Evolutionary conservation across 2,797 vertebrate genomes (phyloP).

Genomic region (Octomys mimax): DNA sequence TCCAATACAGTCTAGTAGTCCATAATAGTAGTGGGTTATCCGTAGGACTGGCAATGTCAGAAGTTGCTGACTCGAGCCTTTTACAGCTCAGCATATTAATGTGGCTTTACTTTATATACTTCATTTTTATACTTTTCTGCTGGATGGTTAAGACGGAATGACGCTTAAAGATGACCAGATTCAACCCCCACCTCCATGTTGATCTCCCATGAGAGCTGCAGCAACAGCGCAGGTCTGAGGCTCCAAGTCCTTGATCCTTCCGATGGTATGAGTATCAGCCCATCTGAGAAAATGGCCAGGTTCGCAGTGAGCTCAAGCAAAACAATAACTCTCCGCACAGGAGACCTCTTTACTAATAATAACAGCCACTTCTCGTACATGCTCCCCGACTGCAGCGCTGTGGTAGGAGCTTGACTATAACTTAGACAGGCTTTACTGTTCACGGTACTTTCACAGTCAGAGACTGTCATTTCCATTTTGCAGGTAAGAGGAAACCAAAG

Average conservation of each 20-base stretch:
- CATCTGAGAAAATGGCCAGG: background rate
- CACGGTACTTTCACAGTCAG: conserved; percentile 13
- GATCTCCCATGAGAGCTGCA: background rate
- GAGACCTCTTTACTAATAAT: conserved; percentile 18
- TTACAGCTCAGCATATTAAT: no score
- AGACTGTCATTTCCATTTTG: conserved; percentile 1
- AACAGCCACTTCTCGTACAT: background rate
- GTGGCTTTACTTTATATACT: no score
- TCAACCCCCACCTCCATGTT: background rate
- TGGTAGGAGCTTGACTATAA: background rate
- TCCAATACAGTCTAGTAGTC: no score
- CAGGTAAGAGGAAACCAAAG: background rate
- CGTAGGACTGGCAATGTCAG: no score
- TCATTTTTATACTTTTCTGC: no score
- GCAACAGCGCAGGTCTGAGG: background rate
- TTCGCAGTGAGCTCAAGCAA: conserved; percentile 34
- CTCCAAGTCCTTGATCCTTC: background rate
- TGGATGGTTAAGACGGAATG: background rate
- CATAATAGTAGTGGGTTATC: no score
- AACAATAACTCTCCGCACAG: background rate
- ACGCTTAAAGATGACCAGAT: background rate
- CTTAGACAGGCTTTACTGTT: background rate
- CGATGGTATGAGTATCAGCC: background rate
- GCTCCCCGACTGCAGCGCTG: background rate
- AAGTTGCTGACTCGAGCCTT: no score